A percentile compares a stretch with the other conserved stretches of the same genome.
Evolutionary conservation across 2,888 invertebrate genomes (phyloP).

Genomic region (Agriopis leucophaearia): DNA sequence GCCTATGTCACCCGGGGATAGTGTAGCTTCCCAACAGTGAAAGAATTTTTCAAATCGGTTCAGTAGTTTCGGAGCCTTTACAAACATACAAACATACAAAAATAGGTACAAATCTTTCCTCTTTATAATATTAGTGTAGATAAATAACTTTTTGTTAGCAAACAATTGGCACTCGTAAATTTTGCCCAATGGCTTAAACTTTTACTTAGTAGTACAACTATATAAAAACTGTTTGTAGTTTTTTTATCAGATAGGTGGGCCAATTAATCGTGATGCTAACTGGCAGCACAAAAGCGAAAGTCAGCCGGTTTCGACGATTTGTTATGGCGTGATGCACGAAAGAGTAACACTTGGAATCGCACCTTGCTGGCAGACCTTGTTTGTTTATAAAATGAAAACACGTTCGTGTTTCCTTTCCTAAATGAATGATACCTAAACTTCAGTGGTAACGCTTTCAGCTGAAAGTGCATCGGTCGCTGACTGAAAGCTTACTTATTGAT

Average conservation of each 20-base stretch:
- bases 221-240: background rate
- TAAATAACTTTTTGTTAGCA: too few relatives aligned
- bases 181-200: too few relatives aligned
- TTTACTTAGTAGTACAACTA: too few relatives aligned
- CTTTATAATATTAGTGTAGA: too few relatives aligned
- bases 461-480: constrained; percentile 26
- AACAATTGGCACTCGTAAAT: too few relatives aligned
- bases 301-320: background rate
- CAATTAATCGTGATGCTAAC: background rate
- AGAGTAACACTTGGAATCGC: constrained; percentile 13
- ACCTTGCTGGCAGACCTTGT: constrained; percentile 9
- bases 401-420: constrained; percentile 20
- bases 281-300: constrained; percentile 6
- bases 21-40: too few relatives aligned
- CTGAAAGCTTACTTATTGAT: constrained; percentile 18
- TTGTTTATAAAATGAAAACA: constrained; percentile 17
- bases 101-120: too few relatives aligned
- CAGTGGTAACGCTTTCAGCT: constrained; percentile 10
- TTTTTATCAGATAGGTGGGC: background rate
- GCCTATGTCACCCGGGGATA: too few relatives aligned
- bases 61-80: too few relatives aligned
- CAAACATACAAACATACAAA: too few relatives aligned
- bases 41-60: too few relatives aligned
- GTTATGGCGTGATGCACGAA: constrained; percentile 20
- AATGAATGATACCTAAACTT: constrained; percentile 19